These are phyloP conservation scores for Dermatemys mawii DNA, from an alignment of 2,113 vertebrate genomes.

Conservation along the genomic window DNA sequence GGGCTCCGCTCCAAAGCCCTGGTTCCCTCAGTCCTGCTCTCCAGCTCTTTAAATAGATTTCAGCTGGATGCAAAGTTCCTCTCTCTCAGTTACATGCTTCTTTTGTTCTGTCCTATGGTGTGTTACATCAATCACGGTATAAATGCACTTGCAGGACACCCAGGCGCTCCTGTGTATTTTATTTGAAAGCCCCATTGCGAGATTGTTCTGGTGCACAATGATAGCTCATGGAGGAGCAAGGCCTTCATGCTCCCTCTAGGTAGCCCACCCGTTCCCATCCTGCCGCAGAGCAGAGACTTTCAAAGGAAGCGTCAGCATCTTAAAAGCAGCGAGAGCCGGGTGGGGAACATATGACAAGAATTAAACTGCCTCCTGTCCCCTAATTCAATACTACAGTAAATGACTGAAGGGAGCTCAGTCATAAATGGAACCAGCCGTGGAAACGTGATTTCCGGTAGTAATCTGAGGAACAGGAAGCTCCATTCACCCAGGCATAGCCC, in stretches of 20 bases:
- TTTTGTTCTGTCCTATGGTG: neutral
- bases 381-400: fast-evolving
- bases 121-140: neutral
- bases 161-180: fast-evolving
- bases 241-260: neutral
- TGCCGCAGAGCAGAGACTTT: fast-evolving
- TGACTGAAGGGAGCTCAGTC: fast-evolving
- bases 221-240: neutral
- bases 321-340: fast-evolving
- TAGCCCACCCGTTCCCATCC: fast-evolving
- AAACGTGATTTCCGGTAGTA: neutral
- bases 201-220: too few species aligned
- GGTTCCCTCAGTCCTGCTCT: neutral
- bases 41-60: neutral
- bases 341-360: fast-evolving
- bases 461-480: neutral
- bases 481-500: neutral
- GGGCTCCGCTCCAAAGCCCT: too few species aligned
- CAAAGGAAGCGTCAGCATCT: neutral
- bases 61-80: neutral
- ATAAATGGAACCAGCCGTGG: neutral
- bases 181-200: neutral
- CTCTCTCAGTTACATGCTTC: neutral
- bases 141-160: neutral
- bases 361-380: neutral